Evolutionary conservation across 2,113 vertebrate genomes (phyloP), one percentile per base, ranked within the genome.

Genomic region (Eleginops maclovinus): DNA sequence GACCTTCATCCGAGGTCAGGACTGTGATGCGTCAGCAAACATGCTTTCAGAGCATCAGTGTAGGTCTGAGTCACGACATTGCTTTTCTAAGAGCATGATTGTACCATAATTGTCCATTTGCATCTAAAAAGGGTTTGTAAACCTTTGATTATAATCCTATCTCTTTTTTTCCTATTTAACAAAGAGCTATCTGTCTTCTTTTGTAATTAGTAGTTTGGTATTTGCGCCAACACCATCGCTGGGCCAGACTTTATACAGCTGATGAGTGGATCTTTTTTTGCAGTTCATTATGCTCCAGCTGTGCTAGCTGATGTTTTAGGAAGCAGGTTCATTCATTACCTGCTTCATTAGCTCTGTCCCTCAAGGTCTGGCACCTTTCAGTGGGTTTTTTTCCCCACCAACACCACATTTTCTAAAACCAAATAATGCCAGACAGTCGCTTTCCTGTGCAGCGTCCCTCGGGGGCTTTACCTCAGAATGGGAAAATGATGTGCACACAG

Each of bases 321-420:
- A 87, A 69, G 72, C 81, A 72, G 77, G 72, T 86, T 79, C 77
- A 86, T 89, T 90, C 87, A 90, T 92, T 92, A 87, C 71, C 72
- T 67, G 79, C 88, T 90, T 90, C 90, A 90, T 91, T 92, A 90
- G 75, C 80, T 88, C 74, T 47, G 56, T 87, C 81, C 85, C 84
- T 86, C 74, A 71, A 88, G 87, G 84, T 88, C 58, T 59, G 58
- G 80, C 85, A 85, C 90, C 81, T 87, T 69, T 81, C 54, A 83
- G 50, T 61, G 55, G 66, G 63, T 82, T 70, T 69, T 50, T 61
- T 53, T 41, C 44, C 14, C 21, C 51, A 54, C 72, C 51, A 64
- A 82, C 61, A 14, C 71, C 73, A 62, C 67, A 64, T 71, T 85
- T 86, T 73, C 60, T 6, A 31, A 49, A 74, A 88, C 84, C 76